Base-by-base conservation (phyloP, 2,113 vertebrate genomes). In the Hemichromis elongatus region DNA sequence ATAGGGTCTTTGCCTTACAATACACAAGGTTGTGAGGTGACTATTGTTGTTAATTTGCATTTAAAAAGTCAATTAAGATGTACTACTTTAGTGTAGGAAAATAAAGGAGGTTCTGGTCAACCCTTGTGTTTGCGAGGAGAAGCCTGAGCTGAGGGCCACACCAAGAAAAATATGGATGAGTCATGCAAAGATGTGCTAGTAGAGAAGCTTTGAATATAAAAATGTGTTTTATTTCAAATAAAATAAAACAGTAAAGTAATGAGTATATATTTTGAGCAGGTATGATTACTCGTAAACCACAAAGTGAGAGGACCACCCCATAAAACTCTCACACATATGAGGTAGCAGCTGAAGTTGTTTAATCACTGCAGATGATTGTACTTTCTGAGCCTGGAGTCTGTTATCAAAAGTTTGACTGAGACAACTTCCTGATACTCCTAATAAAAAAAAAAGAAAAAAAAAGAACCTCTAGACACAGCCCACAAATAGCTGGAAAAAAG, bases 401-500 rank as follows among this genome's bases (percentile, higher is more conserved):
- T 12, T 80, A 42, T 59, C 79, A 53, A 80, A 19, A 63, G 53
- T 40, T 84, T 79, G 80, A 70, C 24, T 52, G 33, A 84, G 45
- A 70, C n/a, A 52, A 77, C 79, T 85, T 83, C 52, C 54, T 55
- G 50, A n/a, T n/a, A n/a, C n/a, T n/a, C n/a, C 6, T 37, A n/a
- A 12, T 26, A 47, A 59, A 80, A 82, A 3, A 10, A n/a, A 35
- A 66, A 14, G 3, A 40, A 11, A 28, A 9, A 24, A 47, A 55
- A 24, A 59, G 35, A 37, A 57, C 57, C 19, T 28, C 52, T 33
- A 59, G 19, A 86, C 68, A 81, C 79, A 80, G 54, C 79, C 59
- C 84, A 37, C 59, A 79, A 88, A 85, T 73, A 33, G 45, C 79
- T 73, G 63, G 52, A 83, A 16, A 79, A 77, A 81, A 86, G 87